A percentile compares a stretch with the other conserved stretches of the same genome.
phyloP scores from a whole-genome alignment of 2,888 invertebrate genomes.

The Tethea ocularis region DNA sequence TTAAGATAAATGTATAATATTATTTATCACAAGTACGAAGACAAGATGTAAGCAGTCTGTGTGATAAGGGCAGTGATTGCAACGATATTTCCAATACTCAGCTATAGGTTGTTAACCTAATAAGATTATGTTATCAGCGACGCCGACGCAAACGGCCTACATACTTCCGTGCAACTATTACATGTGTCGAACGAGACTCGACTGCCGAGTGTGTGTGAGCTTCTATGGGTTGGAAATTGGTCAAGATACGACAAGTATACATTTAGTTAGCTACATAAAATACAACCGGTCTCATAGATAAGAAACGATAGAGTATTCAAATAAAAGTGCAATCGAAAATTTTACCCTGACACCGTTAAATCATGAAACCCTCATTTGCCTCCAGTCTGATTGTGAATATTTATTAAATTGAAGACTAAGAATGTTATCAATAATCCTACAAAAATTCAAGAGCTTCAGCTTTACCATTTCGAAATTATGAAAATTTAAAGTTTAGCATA shows the following conservation, averaged over 20 bases:
- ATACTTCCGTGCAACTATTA: constrained; percentile 66
- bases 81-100: constrained; percentile 65
- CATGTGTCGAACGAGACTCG: constrained; percentile 19
- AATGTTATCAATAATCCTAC: too few species aligned
- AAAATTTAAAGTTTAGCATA: too few species aligned
- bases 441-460: too few species aligned
- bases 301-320: not conserved
- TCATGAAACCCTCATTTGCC: too few species aligned
- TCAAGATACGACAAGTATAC: constrained; percentile 8
- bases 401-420: too few species aligned
- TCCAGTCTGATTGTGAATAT: not conserved
- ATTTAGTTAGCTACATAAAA: not conserved
- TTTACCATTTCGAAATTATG: too few species aligned
- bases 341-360: not conserved
- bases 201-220: constrained; percentile 23
- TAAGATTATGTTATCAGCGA: constrained; percentile 73
- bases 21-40: constrained; percentile 33
- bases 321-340: not conserved
- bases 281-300: not conserved
- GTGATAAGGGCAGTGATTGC: constrained; percentile 68
- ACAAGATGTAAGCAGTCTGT: constrained; percentile 54
- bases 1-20: constrained; percentile 12
- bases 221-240: constrained; percentile 24
- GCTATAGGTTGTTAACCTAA: constrained; percentile 79
- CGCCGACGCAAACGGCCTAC: constrained; percentile 73